A percentile compares a stretch with the other conserved stretches of the same genome.
phyloP scores from a whole-genome alignment of 2,113 vertebrate genomes.

The Chaetorhynchus papuensis region DNA sequence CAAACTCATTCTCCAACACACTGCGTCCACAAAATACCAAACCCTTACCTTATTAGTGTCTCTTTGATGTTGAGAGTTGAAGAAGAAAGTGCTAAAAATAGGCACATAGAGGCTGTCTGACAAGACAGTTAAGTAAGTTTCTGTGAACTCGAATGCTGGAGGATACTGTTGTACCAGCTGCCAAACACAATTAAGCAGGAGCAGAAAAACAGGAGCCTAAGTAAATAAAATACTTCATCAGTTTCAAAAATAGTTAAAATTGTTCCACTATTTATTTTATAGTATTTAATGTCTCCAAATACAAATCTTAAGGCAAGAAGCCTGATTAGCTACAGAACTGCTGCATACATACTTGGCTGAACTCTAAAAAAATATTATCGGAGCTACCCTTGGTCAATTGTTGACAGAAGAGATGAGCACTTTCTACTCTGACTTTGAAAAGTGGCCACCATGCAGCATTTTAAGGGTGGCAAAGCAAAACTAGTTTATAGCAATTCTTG shows the following conservation, averaged over 20 bases:
- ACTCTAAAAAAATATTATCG: neutral
- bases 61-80: conserved; percentile 82
- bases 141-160: conserved; percentile 85
- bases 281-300: neutral
- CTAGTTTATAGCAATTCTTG: neutral
- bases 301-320: neutral
- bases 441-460: neutral
- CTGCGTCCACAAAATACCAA: neutral
- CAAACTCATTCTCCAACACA: neutral
- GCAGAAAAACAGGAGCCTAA: conserved; percentile 83
- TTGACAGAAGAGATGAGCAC: neutral
- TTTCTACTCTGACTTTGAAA: neutral
- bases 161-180: conserved; percentile 82
- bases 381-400: neutral
- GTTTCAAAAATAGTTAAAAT: neutral
- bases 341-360: neutral
- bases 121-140: conserved; percentile 88
- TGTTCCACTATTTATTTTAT: neutral
- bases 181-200: conserved; percentile 88
- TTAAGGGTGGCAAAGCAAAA: neutral
- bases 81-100: conserved; percentile 89
- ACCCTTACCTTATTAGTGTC: conserved; percentile 73
- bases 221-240: neutral
- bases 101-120: conserved; percentile 86
- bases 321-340: neutral